A percentile compares a stretch with the other conserved stretches of the same genome.
Conservation (phyloP, 1,140 invertebrate species). For the Drosophila subobscura region DNA sequence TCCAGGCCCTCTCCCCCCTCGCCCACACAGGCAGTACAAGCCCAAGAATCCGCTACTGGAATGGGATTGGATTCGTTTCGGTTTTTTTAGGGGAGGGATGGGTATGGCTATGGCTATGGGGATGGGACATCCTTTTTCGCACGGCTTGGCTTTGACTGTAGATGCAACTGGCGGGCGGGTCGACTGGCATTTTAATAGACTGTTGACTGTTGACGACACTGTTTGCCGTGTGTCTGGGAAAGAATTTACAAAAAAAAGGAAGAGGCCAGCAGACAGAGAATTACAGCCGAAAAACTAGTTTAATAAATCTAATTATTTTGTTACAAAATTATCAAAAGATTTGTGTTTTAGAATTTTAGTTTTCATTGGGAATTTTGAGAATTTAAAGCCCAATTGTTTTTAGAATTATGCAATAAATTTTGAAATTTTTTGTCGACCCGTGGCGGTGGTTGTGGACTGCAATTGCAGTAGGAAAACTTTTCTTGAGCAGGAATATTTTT, state of each 20-base stretch:
- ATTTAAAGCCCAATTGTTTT: too few relatives aligned
- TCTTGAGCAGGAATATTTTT: too few relatives aligned
- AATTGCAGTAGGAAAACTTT: too few relatives aligned
- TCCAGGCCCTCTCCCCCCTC: background rate
- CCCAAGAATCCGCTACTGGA: background rate
- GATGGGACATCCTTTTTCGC: conserved; percentile 55
- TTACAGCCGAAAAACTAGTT: too few relatives aligned
- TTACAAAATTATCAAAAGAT: too few relatives aligned
- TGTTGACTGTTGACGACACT: conserved; percentile 61
- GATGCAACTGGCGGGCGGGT: conserved; percentile 31
- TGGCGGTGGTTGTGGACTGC: too few relatives aligned
- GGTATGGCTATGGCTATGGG: background rate
- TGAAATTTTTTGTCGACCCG: too few relatives aligned
- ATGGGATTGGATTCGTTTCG: conserved; percentile 7
- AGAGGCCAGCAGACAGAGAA: background rate
- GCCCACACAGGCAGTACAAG: conserved; percentile 47
- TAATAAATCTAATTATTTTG: too few relatives aligned
- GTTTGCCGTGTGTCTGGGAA: conserved; percentile 68
- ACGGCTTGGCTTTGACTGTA: conserved; percentile 46
- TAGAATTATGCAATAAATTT: too few relatives aligned
- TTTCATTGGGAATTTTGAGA: too few relatives aligned
- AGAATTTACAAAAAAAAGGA: background rate
- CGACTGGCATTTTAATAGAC: conserved; percentile 80
- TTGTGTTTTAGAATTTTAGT: too few relatives aligned
- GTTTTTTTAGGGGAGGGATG: background rate